Conservation (phyloP, 1,140 invertebrate species). For the Plodia interpunctella region DNA sequence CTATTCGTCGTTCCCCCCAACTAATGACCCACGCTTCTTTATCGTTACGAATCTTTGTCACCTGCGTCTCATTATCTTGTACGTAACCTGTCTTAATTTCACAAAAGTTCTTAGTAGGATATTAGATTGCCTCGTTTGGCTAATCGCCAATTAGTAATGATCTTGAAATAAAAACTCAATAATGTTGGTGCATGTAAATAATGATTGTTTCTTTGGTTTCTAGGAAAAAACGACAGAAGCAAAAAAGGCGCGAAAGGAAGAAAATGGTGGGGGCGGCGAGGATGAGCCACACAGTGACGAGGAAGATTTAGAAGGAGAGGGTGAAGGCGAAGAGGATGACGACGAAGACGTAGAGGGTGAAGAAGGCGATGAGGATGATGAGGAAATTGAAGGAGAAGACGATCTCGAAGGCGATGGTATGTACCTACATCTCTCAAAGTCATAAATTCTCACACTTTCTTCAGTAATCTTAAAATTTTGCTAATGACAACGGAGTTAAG, state of each 20-base stretch:
- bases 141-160: conserved; percentile 42
- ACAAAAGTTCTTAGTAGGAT: not conserved
- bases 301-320: conserved; percentile 77
- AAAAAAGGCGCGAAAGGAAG: conserved; percentile 88
- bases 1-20: conserved; percentile 42
- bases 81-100: conserved; percentile 27
- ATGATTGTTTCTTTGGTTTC: conserved; percentile 35
- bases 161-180: conserved; percentile 28
- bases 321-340: conserved; percentile 74
- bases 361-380: conserved; percentile 83
- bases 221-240: conserved; percentile 85
- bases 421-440: not conserved
- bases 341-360: conserved; percentile 78
- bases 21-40: conserved; percentile 68
- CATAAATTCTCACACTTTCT: not conserved
- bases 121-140: conserved; percentile 30
- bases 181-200: not conserved
- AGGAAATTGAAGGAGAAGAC: conserved; percentile 82
- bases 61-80: conserved; percentile 63
- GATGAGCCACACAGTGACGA: conserved; percentile 81
- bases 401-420: conserved; percentile 81
- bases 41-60: conserved; percentile 69
- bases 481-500: no score
- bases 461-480: no score
- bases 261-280: conserved; percentile 82